Percentiles rank a stretch among this genome's conserved stretches.
phyloP scores from a whole-genome alignment of 2,888 invertebrate species.

The Agonopterix arenella region DNA sequence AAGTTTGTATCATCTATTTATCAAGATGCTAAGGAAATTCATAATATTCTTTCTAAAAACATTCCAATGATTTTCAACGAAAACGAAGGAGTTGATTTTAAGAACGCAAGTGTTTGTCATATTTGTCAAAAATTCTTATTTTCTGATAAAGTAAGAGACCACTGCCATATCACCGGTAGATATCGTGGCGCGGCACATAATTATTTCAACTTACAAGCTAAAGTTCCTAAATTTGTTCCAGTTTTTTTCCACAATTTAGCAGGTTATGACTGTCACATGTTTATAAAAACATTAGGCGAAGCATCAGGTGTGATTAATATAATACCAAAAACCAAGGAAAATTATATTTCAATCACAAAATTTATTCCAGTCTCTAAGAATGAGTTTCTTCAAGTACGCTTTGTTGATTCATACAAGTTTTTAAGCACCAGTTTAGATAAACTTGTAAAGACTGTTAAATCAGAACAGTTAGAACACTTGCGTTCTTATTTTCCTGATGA shows the following conservation, averaged over 20 bases:
- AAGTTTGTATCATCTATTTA: too few species aligned
- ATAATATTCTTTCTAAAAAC: not conserved
- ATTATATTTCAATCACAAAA: constrained; percentile 30
- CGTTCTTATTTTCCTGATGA: too few species aligned
- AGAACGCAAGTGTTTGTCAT: not conserved
- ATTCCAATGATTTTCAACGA: not conserved
- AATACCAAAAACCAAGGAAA: constrained; percentile 23
- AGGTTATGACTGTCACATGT: not conserved
- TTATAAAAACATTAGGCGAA: not conserved
- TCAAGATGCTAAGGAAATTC: too few species aligned
- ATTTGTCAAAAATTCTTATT: not conserved
- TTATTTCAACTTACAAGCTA: constrained; percentile 3
- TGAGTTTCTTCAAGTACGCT: constrained; percentile 1
- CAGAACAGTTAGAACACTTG: too few species aligned
- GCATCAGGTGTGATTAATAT: not conserved
- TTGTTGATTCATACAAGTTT: constrained; percentile 9
- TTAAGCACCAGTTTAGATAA: constrained; percentile 1
- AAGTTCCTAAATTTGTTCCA: not conserved
- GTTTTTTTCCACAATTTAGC: constrained; percentile 7
- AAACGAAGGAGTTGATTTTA: not conserved
- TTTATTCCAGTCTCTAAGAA: constrained; percentile 2
- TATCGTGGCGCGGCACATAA: constrained; percentile 3
- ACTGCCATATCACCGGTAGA: constrained; percentile 3
- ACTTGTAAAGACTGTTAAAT: constrained; percentile 4
- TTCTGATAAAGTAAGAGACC: constrained; percentile 1